Percentiles rank a stretch among this genome's conserved stretches.
phyloP scores from a whole-genome alignment of 2,113 vertebrate genomes.

The Canis aureus region DNA sequence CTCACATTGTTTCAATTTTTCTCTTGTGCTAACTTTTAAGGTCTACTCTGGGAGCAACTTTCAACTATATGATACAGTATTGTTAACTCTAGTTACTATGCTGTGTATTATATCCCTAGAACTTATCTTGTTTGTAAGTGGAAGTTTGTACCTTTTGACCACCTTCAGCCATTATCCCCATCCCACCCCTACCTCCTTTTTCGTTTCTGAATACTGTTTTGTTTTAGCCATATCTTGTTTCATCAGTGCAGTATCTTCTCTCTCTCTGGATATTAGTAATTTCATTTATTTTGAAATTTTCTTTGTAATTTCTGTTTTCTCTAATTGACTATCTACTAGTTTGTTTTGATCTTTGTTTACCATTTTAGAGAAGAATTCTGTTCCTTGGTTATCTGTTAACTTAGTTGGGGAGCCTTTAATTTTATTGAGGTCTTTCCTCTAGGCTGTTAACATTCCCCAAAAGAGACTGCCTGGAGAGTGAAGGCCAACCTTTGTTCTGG shows the following conservation, averaged over 20 bases:
- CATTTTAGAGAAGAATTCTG: neutral
- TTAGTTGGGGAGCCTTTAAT: neutral
- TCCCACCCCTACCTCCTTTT: neutral
- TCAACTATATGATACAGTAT: neutral
- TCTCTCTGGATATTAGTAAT: neutral
- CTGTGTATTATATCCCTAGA: neutral
- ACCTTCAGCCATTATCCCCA: neutral
- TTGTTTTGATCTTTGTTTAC: neutral
- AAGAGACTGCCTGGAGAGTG: neutral
- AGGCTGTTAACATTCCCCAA: neutral
- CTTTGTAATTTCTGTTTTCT: neutral
- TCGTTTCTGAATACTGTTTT: neutral
- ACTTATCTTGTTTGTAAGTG: neutral
- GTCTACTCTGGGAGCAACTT: neutral
- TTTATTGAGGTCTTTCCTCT: neutral
- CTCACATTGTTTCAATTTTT: neutral
- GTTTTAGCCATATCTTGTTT: neutral
- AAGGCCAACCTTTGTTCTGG: neutral
- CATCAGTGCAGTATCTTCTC: neutral
- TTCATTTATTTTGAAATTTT: constrained; percentile 4
- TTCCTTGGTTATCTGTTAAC: neutral
- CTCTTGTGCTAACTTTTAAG: neutral
- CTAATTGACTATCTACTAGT: neutral
- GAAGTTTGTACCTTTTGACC: neutral
- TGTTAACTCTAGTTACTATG: neutral